These are phyloP conservation scores for Drosophila formosana DNA, from an alignment of 2,888 invertebrate species.

Conservation along the genomic window DNA sequence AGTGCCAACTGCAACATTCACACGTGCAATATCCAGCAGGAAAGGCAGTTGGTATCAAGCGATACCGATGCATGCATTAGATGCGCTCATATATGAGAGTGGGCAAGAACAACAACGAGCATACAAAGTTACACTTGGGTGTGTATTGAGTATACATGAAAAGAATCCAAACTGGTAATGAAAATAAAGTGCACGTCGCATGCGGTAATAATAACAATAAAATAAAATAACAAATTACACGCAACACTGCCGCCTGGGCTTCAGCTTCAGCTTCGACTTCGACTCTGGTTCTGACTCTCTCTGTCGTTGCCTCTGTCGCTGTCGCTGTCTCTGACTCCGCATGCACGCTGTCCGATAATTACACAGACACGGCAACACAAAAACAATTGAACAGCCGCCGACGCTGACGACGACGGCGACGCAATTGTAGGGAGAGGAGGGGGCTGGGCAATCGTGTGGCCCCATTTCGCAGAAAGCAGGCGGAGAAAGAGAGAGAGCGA, in stretches of 20 bases:
- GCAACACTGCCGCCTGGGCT: slow-evolving; percentile 77
- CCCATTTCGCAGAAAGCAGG: slow-evolving; percentile 59
- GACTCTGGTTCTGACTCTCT: slow-evolving; percentile 27
- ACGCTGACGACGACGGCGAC: slow-evolving; percentile 27
- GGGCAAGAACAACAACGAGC: slow-evolving; percentile 18
- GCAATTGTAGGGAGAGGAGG: slow-evolving; percentile 11
- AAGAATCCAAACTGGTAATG: slow-evolving; percentile 80
- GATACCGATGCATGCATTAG: slow-evolving; percentile 68
- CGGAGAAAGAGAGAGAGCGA: slow-evolving; percentile 14
- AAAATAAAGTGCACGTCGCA: slow-evolving; percentile 81
- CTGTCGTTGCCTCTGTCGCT: slow-evolving; percentile 11
- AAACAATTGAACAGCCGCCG: slow-evolving; percentile 55
- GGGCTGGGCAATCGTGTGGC: slow-evolving; percentile 58
- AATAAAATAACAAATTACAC: slow-evolving; percentile 84
- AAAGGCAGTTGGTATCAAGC: slow-evolving; percentile 16
- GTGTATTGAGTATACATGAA: slow-evolving; percentile 62
- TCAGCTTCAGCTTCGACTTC: slow-evolving; percentile 14
- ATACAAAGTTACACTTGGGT: slow-evolving; percentile 59
- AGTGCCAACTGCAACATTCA: slow-evolving; percentile 62
- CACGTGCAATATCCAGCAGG: slow-evolving; percentile 61
- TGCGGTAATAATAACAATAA: slow-evolving; percentile 83
- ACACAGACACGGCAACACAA: slow-evolving; percentile 66
- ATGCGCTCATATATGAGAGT: slow-evolving; percentile 48
- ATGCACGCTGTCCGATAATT: slow-evolving; percentile 71
- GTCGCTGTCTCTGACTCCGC: slow-evolving; percentile 26